phyloP scores from a whole-genome alignment of 2,888 invertebrate genomes.

The Pachymerium ferrugineum region DNA sequence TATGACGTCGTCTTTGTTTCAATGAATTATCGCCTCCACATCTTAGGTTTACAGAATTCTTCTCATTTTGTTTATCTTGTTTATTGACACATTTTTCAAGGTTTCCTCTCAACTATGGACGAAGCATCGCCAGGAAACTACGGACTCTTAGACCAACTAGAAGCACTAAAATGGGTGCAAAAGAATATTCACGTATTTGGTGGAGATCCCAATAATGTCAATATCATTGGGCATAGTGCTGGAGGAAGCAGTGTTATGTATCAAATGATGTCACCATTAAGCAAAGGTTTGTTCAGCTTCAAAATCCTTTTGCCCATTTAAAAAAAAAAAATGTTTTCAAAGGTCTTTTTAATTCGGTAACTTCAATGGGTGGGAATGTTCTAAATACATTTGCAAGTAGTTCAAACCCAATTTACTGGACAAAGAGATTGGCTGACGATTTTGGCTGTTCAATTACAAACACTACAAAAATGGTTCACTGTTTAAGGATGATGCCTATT shows the following conservation, averaged over 20 bases:
- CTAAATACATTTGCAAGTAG: not conserved
- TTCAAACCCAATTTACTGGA: not conserved
- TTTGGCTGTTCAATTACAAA: not conserved
- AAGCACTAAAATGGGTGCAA: conserved; percentile 33
- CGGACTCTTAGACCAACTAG: conserved; percentile 33
- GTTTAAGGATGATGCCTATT: not conserved
- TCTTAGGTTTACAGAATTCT: conserved; percentile 29
- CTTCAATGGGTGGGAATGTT: not conserved
- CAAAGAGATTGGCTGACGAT: not conserved
- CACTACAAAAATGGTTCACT: not conserved
- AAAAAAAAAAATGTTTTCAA: too few species aligned
- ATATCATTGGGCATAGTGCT: conserved; percentile 33
- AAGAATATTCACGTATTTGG: conserved; percentile 32
- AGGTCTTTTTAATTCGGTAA: not conserved
- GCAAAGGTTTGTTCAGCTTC: not conserved
- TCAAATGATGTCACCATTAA: not conserved
- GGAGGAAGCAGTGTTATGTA: conserved; percentile 9
- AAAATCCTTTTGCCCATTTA: not conserved
- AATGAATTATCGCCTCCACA: conserved; percentile 31
- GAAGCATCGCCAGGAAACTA: conserved; percentile 15
- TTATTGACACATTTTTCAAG: not conserved
- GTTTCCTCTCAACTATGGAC: not conserved
- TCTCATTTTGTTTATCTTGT: not conserved
- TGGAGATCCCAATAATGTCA: conserved; percentile 33
- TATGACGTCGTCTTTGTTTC: conserved; percentile 33